Base-by-base conservation (phyloP, 2,888 invertebrate species). In the Oscheius myriophilus region DNA sequence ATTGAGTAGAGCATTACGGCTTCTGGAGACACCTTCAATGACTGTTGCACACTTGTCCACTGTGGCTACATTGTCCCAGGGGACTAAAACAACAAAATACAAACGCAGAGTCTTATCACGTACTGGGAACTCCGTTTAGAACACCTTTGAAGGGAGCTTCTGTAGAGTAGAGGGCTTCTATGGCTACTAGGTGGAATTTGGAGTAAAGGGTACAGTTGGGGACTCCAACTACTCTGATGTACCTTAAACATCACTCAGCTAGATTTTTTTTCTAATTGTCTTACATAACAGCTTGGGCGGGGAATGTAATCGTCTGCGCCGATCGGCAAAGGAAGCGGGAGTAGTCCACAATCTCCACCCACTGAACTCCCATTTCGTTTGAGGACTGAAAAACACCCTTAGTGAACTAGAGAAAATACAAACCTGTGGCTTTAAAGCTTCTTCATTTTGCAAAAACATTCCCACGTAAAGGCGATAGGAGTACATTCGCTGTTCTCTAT, bases 271-370 rank as follows among this genome's bases (percentile, higher is more conserved):
- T n/a, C 49, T n/a, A 18, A 42, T 58, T 53, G 42, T 25, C 86
- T 71, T 71, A 89, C 88, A 92, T 92, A 72, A 95, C 93, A 64
- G 96, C 95, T 70, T 93, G 89, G 43, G 93, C 91, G 80, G 92
- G 91, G 88, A 98, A 98, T 89, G 93, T 95, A 58, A 98, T 90
- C 87, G 91, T 92, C 89, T 98, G 98, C 94, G 95, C 96, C 21
- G 96, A 96, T 71, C 98, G 92, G 87, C 98, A 98, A 87, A 92
- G 92, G 89, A 93, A 95, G 76, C 91, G 90, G 75, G 93, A 92
- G 89, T 97, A 93, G 89, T 98, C 96, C 72, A 96, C 91, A 65
- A 98, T 92, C 70, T 92, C 91, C 73, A 93, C 91, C 96, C 97
- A 98, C 88, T 96, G 33, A 6, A 33, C 33, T 33, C 33, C 33